Evolutionary conservation across 2,113 vertebrate genomes (phyloP).

Genomic region (Alaudala cheleensis): DNA sequence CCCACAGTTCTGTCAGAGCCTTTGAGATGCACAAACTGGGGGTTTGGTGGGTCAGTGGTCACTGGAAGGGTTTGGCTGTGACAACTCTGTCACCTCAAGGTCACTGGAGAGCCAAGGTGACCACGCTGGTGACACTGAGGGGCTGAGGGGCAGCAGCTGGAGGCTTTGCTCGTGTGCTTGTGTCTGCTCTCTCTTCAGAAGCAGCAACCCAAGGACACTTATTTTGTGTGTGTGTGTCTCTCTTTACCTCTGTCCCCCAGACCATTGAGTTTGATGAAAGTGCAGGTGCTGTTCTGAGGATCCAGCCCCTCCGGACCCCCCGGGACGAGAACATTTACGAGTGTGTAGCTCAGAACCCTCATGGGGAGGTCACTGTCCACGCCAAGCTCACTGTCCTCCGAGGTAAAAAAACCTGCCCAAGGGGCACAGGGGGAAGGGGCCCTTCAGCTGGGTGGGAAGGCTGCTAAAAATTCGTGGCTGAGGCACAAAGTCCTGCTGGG

Average conservation of each 20-base stretch:
- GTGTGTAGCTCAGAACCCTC: constrained; percentile 91
- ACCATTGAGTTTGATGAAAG: constrained; percentile 97
- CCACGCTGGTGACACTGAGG: rapidly evolving
- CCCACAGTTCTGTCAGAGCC: neutral
- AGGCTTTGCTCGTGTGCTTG: neutral
- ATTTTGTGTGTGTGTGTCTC: neutral
- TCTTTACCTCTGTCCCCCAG: constrained; percentile 56
- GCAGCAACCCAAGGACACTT: neutral
- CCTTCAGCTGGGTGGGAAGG: neutral
- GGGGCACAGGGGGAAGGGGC: neutral
- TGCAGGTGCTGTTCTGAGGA: constrained; percentile 91
- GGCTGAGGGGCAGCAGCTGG: neutral
- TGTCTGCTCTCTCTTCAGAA: neutral
- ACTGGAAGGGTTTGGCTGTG: neutral
- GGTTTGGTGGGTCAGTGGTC: neutral
- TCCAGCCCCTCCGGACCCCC: constrained; percentile 93
- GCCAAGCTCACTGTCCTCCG: constrained; percentile 97
- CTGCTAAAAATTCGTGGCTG: rapidly evolving
- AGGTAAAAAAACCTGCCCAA: constrained; percentile 74
- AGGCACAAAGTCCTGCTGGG: neutral
- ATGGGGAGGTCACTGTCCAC: constrained; percentile 87
- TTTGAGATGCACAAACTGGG: rapidly evolving
- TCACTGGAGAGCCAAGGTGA: neutral
- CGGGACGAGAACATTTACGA: constrained; percentile 97
- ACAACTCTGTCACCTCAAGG: neutral